Base-by-base conservation (phyloP, 2,797 vertebrate species). In the Garrulus glandarius region DNA sequence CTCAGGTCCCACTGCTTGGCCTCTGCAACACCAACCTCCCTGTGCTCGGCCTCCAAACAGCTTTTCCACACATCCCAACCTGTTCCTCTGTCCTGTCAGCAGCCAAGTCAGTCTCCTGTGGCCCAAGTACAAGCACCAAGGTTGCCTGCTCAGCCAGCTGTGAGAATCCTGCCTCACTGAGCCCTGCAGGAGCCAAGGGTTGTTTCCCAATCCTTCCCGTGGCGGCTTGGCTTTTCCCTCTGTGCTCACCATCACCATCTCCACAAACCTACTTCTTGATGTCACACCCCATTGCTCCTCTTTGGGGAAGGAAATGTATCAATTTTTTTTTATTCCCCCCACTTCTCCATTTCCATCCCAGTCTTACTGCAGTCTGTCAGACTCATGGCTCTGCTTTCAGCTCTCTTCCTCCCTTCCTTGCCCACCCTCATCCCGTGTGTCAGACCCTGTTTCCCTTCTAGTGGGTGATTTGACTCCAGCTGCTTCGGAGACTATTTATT, bases 61-160 rank as follows among this genome's bases (percentile, higher is more conserved):
- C 22, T 60, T 49, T 84, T 84, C 60, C 44, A n/a, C 61, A 43
- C 32, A 23, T 41, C n/a, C 44, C 60, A 83, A 20, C 32, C 53
- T 47, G 37, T 43, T 1, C 0, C 41, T 30, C 37, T 52, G 49
- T 39, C 52, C 39, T 55, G 47, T 9, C 68, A 76, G 71, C 71
- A 80, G 71, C 82, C 82, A 67, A 60, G 23, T 36, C 56, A n/a
- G 68, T 56, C 87, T 80, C 47, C 46, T 0, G 2, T 22, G 49
- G 76, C 52, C 11, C 23, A 41, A 53, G 41, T 9, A 41, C 60
- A 56, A 50, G 13, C 1, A 2, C 41, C 1, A 5, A 76, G 44
- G 34, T 27, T 0, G 0, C 20, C 60, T 47, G 27, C 75, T 77
- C 1, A 1, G 64, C 56, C 1, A 0, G 15, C 76, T 72, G 50